A percentile compares a stretch with the other conserved stretches of the same genome.
These are phyloP conservation scores for Caenorhabditis drosophilae DNA, from an alignment of 2,888 invertebrate species.

Conservation along the genomic window DNA sequence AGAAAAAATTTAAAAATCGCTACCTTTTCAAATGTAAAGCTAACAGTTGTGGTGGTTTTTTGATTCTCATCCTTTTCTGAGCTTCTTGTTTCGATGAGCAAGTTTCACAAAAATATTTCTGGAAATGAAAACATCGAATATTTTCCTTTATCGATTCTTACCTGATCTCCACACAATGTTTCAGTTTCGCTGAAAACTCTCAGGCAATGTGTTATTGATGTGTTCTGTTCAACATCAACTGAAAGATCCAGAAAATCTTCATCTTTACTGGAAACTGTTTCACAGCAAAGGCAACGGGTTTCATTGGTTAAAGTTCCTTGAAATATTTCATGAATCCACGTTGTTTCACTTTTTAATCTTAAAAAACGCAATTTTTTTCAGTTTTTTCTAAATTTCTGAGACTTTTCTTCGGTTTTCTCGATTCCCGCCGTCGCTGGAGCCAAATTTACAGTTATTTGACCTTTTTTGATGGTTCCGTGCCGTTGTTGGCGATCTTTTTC, in stretches of 20 bases:
- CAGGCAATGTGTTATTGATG: conserved; percentile 96
- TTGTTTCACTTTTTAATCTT: conserved; percentile 75
- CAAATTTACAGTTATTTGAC: conserved; percentile 29
- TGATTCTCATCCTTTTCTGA: conserved; percentile 83
- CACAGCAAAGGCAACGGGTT: conserved; percentile 97
- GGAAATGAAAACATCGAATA: conserved; percentile 10
- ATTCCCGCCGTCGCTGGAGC: conserved; percentile 18
- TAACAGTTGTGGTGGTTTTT: conserved; percentile 94
- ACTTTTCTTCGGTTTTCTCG: conserved; percentile 8
- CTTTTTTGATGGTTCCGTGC: conserved; percentile 42
- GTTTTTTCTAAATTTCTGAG: background rate
- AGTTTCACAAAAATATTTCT: conserved; percentile 53
- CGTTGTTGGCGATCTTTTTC: conserved; percentile 31
- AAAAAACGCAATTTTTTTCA: background rate
- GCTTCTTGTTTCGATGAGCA: conserved; percentile 60
- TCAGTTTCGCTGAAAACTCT: conserved; percentile 86
- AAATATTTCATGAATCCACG: conserved; percentile 99
- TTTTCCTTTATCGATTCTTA: too few relatives aligned
- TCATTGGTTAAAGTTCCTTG: conserved; percentile 99
- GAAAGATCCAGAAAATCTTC: conserved; percentile 98
- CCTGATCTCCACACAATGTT: conserved; percentile 94
- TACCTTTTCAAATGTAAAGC: conserved; percentile 93
- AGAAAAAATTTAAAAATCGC: too few relatives aligned
- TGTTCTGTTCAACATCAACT: conserved; percentile 99
- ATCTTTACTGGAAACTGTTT: conserved; percentile 97